Percentiles rank a stretch among this genome's conserved stretches.
Conservation (phyloP, 2,113 vertebrate species). For the Cavia porcellus region DNA sequence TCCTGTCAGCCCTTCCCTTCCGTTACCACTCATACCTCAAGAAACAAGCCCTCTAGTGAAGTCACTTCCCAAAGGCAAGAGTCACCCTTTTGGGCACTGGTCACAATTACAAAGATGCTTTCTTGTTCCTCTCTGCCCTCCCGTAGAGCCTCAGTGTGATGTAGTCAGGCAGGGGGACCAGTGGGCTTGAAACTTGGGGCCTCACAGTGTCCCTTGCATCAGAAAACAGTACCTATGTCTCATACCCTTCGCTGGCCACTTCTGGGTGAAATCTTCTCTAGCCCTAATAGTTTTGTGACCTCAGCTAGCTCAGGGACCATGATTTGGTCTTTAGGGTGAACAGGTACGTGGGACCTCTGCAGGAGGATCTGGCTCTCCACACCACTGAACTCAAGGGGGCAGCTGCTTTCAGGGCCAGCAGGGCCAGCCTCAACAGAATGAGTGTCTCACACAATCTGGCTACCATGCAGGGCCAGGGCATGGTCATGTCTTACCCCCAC, state of each 20-base stretch:
- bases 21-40: background rate
- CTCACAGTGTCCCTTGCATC: background rate
- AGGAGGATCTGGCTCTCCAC: background rate
- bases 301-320: background rate
- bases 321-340: background rate
- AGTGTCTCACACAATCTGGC: rapidly evolving
- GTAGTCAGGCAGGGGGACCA: background rate
- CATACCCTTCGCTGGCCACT: background rate
- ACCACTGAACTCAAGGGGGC: background rate
- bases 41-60: background rate
- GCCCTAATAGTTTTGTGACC: background rate
- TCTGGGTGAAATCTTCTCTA: background rate
- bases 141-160: background rate
- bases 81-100: background rate
- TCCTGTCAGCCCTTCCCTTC: background rate
- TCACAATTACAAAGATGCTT: background rate
- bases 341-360: background rate
- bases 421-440: rapidly evolving
- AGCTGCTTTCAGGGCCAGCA: background rate
- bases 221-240: background rate
- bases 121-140: background rate
- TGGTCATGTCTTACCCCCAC: background rate
- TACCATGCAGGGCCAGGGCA: background rate
- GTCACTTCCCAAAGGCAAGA: background rate
- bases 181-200: background rate